Conservation (phyloP, 2,888 invertebrate genomes). For the Eulithis testata region DNA sequence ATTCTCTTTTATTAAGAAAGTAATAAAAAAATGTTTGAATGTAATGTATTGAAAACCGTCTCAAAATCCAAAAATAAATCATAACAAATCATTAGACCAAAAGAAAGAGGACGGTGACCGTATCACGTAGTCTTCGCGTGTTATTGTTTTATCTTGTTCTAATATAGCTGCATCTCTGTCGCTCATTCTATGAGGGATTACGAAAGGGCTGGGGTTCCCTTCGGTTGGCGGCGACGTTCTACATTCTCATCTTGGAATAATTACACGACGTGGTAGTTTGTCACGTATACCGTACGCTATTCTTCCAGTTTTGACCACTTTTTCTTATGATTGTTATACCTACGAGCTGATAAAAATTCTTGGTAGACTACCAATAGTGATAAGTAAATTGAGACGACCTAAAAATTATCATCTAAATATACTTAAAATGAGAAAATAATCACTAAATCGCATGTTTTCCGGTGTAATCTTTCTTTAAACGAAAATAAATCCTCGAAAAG, state of each 20-base stretch:
- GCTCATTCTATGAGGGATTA: constrained; percentile 36
- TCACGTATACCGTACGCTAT: constrained; percentile 30
- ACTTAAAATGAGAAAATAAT: no score
- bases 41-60: background rate
- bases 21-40: background rate
- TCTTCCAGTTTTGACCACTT: background rate
- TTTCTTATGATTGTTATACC: no score
- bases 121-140: constrained; percentile 46
- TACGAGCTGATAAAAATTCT: background rate
- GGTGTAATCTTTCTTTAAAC: background rate
- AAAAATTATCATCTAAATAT: no score
- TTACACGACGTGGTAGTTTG: constrained; percentile 22
- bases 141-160: constrained; percentile 51
- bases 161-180: constrained; percentile 36
- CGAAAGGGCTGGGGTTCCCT: constrained; percentile 34
- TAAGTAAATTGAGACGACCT: no score
- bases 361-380: background rate
- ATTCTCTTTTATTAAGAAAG: background rate
- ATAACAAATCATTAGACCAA: constrained; percentile 20
- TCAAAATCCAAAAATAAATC: constrained; percentile 25
- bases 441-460: no score
- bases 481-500: background rate
- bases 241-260: constrained; percentile 28
- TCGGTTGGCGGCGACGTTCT: constrained; percentile 1
- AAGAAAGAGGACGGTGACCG: constrained; percentile 37